Base-by-base conservation (phyloP, 1,140 invertebrate genomes). In the Caenorhabditis remanei region DNA sequence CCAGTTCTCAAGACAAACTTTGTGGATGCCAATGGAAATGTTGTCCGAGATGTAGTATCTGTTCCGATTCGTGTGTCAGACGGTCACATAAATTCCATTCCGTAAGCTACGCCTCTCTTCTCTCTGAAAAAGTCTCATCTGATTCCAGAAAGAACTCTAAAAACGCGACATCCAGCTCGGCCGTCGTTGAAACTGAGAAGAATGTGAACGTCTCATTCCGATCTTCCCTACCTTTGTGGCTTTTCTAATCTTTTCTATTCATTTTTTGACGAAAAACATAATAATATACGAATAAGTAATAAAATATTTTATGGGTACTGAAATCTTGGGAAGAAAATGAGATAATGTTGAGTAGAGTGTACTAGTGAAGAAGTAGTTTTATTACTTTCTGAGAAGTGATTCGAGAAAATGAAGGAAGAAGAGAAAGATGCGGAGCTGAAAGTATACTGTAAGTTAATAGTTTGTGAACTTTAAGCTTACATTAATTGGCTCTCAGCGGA, bases 1-100 rank as follows among this genome's bases (percentile, higher is more conserved):
- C 71, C 71, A 53, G 50, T 79, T 24, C 67, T 85, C 13, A 85
- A 79, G n/a, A 85, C 85, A 1, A 85, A 79, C 21, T 85, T 85
- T n/a, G 85, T 85, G 5, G 85, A 85, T 63, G 46, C 46, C 21
- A 71, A 71, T 40, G 85, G 85, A 14, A 71, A 79, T 11, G 65
- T 85, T 19, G 46, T 61, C 9, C 65, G 55, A 8, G 67, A 85
- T 53, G 50, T 85, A 19, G 55, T 75, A 0, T 71, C 67, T 13
- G 55, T 85, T 32, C 85, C 85, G 4, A 85, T 85, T 41, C 63
- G 85, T n/a, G 67, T 85, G 8, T 79, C 71, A 7, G 71, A 79
- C 11, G 71, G 71, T 2, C 71, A 79, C 4, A 79, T 79, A 14
- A 6, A 79, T 14, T 79, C 71, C 11, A 79, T 79, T 50, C 71